These are phyloP conservation scores for Parnassius glacialis DNA, from an alignment of 2,888 invertebrate species.

Conservation along the genomic window DNA sequence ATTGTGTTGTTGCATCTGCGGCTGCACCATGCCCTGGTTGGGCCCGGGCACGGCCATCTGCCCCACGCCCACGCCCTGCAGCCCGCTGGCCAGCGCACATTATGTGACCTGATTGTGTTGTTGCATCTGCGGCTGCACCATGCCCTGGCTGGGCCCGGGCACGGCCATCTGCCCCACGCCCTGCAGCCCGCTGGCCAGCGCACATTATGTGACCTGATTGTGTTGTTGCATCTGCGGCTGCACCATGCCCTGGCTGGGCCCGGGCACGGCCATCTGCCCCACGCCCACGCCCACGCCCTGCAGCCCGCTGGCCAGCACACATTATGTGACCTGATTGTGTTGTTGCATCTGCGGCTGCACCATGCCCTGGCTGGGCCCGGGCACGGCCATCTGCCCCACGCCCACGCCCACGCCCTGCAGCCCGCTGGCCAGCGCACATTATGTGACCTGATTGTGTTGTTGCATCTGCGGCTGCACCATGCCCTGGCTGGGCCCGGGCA, in stretches of 20 bases:
- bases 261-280: constrained; percentile 39
- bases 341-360: constrained; percentile 65
- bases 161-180: too few relatives aligned
- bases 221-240: constrained; percentile 64
- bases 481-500: constrained; percentile 39
- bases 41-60: too few relatives aligned
- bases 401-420: constrained; percentile 34
- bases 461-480: constrained; percentile 65
- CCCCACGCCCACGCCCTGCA: too few relatives aligned
- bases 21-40: too few relatives aligned
- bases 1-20: too few relatives aligned
- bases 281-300: constrained; percentile 36
- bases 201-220: constrained; percentile 35
- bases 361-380: constrained; percentile 43
- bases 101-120: too few relatives aligned
- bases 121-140: too few relatives aligned
- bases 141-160: too few relatives aligned
- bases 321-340: constrained; percentile 39
- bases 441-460: constrained; percentile 44
- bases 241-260: constrained; percentile 45
- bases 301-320: constrained; percentile 22
- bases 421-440: constrained; percentile 21
- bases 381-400: constrained; percentile 39
- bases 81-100: too few relatives aligned
- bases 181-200: too few relatives aligned